Evolutionary conservation across 2,113 vertebrate genomes (phyloP).

Genomic region (Smithornis capensis): DNA sequence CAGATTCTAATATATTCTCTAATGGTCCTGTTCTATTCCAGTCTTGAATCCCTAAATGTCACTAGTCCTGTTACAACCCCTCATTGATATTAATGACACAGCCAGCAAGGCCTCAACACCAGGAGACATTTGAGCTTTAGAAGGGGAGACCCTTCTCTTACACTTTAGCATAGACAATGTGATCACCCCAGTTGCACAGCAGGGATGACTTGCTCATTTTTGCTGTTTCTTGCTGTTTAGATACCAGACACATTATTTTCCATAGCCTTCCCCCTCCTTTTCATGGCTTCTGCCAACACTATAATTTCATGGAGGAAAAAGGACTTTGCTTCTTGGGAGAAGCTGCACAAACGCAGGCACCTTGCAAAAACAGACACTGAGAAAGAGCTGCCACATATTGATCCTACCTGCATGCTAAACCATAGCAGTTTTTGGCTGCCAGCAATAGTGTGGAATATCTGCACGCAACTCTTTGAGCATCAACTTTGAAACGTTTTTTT

Average conservation of each 20-base stretch:
- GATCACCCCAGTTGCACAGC: not conserved
- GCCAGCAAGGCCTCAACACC: not conserved
- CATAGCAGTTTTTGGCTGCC: not conserved
- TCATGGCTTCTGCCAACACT: not conserved
- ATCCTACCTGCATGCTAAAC: not conserved
- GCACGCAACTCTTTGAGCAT: not conserved
- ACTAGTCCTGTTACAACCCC: not conserved
- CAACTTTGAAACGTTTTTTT: not conserved
- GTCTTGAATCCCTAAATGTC: not conserved
- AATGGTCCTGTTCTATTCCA: not conserved
- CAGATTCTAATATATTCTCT: not conserved
- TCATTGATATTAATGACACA: not conserved
- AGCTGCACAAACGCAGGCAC: not conserved
- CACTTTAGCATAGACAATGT: not conserved
- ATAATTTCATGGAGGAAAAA: not conserved
- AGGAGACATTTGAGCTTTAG: not conserved
- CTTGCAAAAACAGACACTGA: not conserved
- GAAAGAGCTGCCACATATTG: not conserved
- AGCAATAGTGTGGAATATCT: not conserved
- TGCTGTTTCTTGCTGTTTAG: not conserved
- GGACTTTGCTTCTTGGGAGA: not conserved
- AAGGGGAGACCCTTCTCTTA: not conserved
- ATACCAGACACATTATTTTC: not conserved
- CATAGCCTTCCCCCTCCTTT: not conserved
- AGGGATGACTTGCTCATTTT: not conserved